A percentile compares a stretch with the other conserved stretches of the same genome.
phyloP scores from a whole-genome alignment of 2,113 vertebrate species.

The Macaca nemestrina region DNA sequence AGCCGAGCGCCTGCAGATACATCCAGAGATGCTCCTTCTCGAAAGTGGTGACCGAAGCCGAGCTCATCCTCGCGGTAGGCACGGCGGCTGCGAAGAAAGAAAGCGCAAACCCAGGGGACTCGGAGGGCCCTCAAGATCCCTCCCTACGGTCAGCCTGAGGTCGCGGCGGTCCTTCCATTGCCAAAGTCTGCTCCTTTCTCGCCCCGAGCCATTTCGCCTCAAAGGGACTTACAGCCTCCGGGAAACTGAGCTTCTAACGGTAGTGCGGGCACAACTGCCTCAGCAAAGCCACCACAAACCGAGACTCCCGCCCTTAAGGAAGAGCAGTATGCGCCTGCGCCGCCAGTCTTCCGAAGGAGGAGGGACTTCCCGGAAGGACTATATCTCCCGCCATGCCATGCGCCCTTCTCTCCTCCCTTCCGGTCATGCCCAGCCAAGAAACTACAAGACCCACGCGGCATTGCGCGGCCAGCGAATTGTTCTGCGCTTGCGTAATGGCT shows the following conservation, averaged over 20 bases:
- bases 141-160: not conserved
- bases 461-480: fast-evolving
- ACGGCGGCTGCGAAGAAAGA: not conserved
- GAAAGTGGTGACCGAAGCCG: not conserved
- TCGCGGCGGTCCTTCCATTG: not conserved
- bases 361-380: fast-evolving
- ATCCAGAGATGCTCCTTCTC: slow-evolving; percentile 76
- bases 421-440: fast-evolving
- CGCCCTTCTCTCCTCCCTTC: not conserved
- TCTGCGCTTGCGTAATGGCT: fast-evolving
- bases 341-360: fast-evolving
- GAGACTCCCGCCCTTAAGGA: not conserved
- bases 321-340: not conserved
- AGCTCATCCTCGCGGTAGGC: not conserved
- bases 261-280: fast-evolving
- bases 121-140: not conserved
- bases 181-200: not conserved
- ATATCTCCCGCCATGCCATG: slow-evolving; percentile 43
- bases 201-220: slow-evolving; percentile 2
- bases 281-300: not conserved
- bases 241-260: not conserved
- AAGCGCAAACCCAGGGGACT: not conserved
- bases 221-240: not conserved
- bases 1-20: slow-evolving; percentile 77
- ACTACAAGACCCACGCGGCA: not conserved